Evolutionary conservation across 2,797 vertebrate species (phyloP), one percentile per base, ranked within the genome.

Genomic region (Pterois miles): DNA sequence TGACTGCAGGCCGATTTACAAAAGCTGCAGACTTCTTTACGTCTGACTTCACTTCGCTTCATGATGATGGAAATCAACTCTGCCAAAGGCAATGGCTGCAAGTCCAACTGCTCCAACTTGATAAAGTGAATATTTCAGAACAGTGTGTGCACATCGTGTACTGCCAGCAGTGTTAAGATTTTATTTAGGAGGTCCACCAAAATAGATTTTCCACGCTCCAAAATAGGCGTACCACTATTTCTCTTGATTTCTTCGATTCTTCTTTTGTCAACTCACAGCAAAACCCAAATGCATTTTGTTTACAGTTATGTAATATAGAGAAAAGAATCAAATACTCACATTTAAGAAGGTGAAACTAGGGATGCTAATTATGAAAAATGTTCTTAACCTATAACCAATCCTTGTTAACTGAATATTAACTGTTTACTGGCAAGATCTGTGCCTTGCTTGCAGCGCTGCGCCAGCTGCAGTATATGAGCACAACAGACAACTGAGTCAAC

Each of bases 21-120:
- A 63, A 68, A n/a, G 65, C 83, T 82, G 34, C 71, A 82, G 71
- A 65, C 68, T 36, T 82, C 50, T 48, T 84, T 53, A 78, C 31
- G 16, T 84, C 68, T 72, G 77, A 80, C 71, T 83, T 74, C 12
- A 80, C 71, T 83, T 74, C 8, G 57, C 80, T 79, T 86, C 36
- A 34, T 34, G 34, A 54, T 60, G 68, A 69, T 75, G 57, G 56
- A 81, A 86, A 79, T 62, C 68, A 48, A 33, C 20, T 16, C 65
- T 65, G 67, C 77, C 34, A 66, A 40, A 74, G 73, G 38, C 43
- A 36, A 71, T 36, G 46, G 46, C 65, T 76, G 27, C 36, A 56
- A 64, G 56, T 80, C 38, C n/a, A 72, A 68, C 52, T 64, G 59
- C 54, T 69, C 59, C 40, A 71, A 46, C 71, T 58, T 71, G 46